A percentile compares a stretch with the other conserved stretches of the same genome.
phyloP scores from a whole-genome alignment of 2,113 vertebrate species.

The Engraulis encrasicolus region DNA sequence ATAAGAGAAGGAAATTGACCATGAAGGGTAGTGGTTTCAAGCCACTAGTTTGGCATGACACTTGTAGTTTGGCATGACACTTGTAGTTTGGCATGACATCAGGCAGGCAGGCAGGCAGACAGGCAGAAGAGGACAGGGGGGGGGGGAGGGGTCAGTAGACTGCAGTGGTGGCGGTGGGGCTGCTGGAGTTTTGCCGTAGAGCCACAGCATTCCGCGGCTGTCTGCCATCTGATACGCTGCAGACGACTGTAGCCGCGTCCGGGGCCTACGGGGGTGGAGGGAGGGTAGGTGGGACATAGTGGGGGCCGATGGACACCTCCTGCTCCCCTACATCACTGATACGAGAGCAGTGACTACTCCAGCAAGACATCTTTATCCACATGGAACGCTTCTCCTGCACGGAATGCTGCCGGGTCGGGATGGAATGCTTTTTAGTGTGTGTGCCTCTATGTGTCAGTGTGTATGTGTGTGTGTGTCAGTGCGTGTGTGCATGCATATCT shows the following conservation, averaged over 20 bases:
- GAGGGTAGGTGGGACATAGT: background rate
- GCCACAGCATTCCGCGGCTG: conserved; percentile 43
- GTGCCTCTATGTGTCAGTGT: background rate
- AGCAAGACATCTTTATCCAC: conserved; percentile 56
- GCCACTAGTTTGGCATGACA: no score
- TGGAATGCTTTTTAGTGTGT: conserved; percentile 68
- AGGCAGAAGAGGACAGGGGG: background rate
- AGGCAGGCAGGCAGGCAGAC: no score
- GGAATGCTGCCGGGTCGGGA: conserved; percentile 58
- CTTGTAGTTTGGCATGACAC: no score
- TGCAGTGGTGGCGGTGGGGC: conserved; percentile 45
- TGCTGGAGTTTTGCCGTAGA: conserved; percentile 51
- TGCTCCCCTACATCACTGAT: conserved; percentile 38
- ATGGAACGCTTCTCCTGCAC: conserved; percentile 50
- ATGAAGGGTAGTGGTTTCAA: no score
- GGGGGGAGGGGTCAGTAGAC: conserved; percentile 32
- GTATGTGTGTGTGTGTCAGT: background rate
- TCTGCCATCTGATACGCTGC: conserved; percentile 63
- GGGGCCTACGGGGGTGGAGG: background rate
- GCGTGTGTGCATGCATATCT: background rate
- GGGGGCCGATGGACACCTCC: background rate
- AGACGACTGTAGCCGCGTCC: conserved; percentile 39
- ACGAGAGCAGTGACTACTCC: background rate
- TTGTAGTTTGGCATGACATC: no score
- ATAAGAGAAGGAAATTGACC: no score